Percentiles rank a stretch among this genome's conserved stretches.
phyloP scores from a whole-genome alignment of 2,113 vertebrate genomes.

The Rhea americana region DNA sequence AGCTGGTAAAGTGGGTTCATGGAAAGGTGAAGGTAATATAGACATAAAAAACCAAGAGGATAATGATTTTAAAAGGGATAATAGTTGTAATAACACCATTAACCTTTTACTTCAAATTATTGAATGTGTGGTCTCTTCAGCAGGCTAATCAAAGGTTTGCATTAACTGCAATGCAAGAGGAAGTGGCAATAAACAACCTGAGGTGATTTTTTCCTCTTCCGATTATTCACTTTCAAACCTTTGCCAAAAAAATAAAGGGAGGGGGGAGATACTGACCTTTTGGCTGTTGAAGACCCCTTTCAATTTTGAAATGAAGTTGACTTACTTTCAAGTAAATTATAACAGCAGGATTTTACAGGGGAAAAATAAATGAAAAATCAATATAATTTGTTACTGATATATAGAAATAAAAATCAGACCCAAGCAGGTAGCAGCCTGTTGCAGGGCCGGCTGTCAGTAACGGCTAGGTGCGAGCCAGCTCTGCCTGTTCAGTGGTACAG shows the following conservation, averaged over 20 bases:
- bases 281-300: not conserved
- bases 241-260: not conserved
- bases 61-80: slow-evolving; percentile 93
- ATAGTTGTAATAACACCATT: slow-evolving; percentile 93
- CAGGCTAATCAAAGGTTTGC: slow-evolving; percentile 77
- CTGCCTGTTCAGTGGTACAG: not conserved
- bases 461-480: not conserved
- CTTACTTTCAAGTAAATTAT: slow-evolving; percentile 7
- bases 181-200: slow-evolving; percentile 63
- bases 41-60: slow-evolving; percentile 90
- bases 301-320: not conserved
- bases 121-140: slow-evolving; percentile 77
- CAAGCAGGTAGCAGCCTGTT: not conserved
- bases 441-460: not conserved
- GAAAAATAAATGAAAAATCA: not conserved
- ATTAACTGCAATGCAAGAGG: slow-evolving; percentile 56
- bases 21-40: slow-evolving; percentile 97
- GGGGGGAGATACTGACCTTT: not conserved
- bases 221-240: slow-evolving; percentile 24
- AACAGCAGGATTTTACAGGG: not conserved
- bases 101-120: slow-evolving; percentile 89
- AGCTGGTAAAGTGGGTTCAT: slow-evolving; percentile 97
- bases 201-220: slow-evolving; percentile 31
- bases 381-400: not conserved
- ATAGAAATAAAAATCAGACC: not conserved